phyloP scores from a whole-genome alignment of 2,888 invertebrate genomes.

The Geotrupes spiniger region DNA sequence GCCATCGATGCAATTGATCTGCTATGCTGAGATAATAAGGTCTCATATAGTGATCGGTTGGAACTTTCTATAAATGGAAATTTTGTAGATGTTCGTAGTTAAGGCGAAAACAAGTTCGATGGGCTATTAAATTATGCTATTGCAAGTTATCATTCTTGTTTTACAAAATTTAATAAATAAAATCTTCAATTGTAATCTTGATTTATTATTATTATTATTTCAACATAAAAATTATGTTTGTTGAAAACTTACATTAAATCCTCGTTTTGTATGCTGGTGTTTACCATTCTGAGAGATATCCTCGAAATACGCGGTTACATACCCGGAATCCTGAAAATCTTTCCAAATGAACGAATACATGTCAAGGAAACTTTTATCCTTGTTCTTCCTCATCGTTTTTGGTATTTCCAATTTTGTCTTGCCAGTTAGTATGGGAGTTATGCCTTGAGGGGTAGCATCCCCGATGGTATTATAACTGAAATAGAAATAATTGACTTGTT shows the following conservation, averaged over 20 bases:
- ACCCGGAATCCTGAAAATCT: constrained; percentile 66
- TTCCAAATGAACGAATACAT: constrained; percentile 85
- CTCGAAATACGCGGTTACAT: constrained; percentile 80
- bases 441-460: constrained; percentile 81
- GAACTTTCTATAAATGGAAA: constrained; percentile 55
- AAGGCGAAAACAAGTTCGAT: not conserved
- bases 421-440: constrained; percentile 85
- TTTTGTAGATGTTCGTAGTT: not conserved
- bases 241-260: constrained; percentile 61
- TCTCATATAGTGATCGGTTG: constrained; percentile 88
- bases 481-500: constrained; percentile 6
- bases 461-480: constrained; percentile 73
- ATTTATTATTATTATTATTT: no score
- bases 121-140: no score
- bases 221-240: no score
- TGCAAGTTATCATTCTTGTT: no score
- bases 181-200: no score
- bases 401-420: constrained; percentile 82
- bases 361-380: constrained; percentile 64
- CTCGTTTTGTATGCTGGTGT: constrained; percentile 85
- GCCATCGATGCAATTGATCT: constrained; percentile 62
- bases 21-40: no score
- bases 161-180: no score
- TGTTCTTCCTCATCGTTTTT: constrained; percentile 67
- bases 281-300: constrained; percentile 82